Evolutionary conservation across 37 sponge, comb jelly and placozoan genomes (phyloP).

Genomic region (Agelas oroides): DNA sequence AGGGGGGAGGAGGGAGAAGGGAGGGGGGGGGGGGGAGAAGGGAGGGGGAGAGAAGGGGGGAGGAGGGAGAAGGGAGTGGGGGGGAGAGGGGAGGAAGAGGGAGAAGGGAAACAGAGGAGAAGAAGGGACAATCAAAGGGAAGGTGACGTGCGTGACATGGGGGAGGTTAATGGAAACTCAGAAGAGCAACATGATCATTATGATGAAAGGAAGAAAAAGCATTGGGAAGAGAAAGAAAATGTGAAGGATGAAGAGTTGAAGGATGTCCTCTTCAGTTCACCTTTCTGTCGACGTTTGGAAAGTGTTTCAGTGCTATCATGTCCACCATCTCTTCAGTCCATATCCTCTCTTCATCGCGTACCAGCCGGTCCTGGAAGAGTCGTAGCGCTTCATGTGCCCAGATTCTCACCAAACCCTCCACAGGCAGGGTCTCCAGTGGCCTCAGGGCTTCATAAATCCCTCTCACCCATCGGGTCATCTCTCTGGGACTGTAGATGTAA

Average conservation of each 20-base stretch:
- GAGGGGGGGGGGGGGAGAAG: not conserved
- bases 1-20: constrained; percentile 1
- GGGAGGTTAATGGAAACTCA: no score
- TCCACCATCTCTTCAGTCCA: constrained; percentile 97
- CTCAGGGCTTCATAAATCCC: constrained; percentile 94
- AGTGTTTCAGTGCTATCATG: constrained; percentile 87
- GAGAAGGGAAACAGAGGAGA: not conserved
- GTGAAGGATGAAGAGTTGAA: not conserved
- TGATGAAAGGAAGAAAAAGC: no score
- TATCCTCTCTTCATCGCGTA: constrained; percentile 90
- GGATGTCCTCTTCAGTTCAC: constrained; percentile 21
- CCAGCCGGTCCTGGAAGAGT: constrained; percentile 94
- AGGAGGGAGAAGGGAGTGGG: no score
- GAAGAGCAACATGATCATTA: no score
- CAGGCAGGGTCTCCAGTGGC: constrained; percentile 86
- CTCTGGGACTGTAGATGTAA: constrained; percentile 98
- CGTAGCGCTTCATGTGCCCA: constrained; percentile 99
- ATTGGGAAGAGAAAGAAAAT: constrained; percentile 21
- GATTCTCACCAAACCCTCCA: constrained; percentile 94
- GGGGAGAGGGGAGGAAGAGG: not conserved
- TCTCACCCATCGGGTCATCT: constrained; percentile 98
- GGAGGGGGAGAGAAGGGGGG: not conserved
- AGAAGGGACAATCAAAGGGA: not conserved
- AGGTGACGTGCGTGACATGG: constrained; percentile 8
- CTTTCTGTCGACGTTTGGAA: constrained; percentile 85